phyloP scores from a whole-genome alignment of 2,113 vertebrate species.

The Poecile atricapillus region DNA sequence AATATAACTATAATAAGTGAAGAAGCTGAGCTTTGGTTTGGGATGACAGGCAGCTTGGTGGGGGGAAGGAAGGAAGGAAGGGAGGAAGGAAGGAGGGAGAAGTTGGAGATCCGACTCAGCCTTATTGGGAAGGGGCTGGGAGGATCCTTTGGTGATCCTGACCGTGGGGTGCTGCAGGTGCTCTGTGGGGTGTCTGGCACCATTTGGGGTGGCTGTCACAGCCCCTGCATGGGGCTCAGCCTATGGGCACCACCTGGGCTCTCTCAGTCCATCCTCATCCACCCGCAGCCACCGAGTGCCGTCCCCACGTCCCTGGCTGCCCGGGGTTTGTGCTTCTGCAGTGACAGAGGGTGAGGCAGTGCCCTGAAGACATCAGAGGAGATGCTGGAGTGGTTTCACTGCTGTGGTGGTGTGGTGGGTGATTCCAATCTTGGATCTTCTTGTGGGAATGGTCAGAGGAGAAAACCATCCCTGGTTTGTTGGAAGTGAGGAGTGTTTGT shows the following conservation, averaged over 20 bases:
- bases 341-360: neutral
- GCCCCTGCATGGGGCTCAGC: neutral
- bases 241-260: neutral
- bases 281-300: fast-evolving
- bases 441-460: neutral
- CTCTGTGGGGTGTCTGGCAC: neutral
- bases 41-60: neutral
- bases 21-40: neutral
- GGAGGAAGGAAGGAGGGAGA: neutral
- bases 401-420: fast-evolving
- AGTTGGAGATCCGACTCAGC: neutral
- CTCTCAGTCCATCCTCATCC: neutral
- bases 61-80: neutral
- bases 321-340: fast-evolving
- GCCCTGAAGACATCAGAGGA: neutral
- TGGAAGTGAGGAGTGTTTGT: neutral
- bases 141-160: neutral
- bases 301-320: fast-evolving
- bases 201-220: neutral
- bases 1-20: neutral
- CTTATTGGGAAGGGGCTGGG: neutral
- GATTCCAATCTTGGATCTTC: neutral
- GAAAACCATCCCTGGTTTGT: neutral
- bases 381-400: neutral
- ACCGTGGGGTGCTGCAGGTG: neutral